phyloP scores from a whole-genome alignment of 2,113 vertebrate species.

The Myiopsitta monachus region DNA sequence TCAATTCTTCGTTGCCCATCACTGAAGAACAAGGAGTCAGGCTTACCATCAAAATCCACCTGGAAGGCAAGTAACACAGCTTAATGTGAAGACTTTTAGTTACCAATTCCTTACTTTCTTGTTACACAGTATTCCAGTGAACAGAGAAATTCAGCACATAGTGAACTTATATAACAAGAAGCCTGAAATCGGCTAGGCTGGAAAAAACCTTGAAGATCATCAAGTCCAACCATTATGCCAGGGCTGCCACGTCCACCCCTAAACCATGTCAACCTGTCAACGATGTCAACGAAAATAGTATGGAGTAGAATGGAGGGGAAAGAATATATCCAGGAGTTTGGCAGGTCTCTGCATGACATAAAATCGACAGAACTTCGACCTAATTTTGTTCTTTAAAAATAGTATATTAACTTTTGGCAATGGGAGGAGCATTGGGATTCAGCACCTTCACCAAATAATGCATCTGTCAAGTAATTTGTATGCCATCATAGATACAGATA shows the following conservation, averaged over 20 bases:
- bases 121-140: neutral
- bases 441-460: neutral
- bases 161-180: neutral
- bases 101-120: neutral
- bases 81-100: neutral
- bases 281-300: neutral
- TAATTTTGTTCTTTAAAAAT: neutral
- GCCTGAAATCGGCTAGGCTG: neutral
- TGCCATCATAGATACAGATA: neutral
- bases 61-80: constrained; percentile 59
- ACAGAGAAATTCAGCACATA: neutral
- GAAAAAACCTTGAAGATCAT: neutral
- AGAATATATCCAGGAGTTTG: neutral
- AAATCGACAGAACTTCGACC: neutral
- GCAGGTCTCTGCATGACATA: neutral
- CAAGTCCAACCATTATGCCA: neutral
- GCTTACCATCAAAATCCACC: constrained; percentile 84
- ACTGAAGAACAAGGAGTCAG: constrained; percentile 87
- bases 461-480: neutral
- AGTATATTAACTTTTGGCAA: neutral
- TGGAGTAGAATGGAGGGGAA: neutral
- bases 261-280: neutral
- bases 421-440: neutral
- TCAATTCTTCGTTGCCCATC: constrained; percentile 88
- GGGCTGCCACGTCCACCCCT: neutral